phyloP scores from a whole-genome alignment of 2,888 invertebrate genomes.

The Lycophotia porphyrea region DNA sequence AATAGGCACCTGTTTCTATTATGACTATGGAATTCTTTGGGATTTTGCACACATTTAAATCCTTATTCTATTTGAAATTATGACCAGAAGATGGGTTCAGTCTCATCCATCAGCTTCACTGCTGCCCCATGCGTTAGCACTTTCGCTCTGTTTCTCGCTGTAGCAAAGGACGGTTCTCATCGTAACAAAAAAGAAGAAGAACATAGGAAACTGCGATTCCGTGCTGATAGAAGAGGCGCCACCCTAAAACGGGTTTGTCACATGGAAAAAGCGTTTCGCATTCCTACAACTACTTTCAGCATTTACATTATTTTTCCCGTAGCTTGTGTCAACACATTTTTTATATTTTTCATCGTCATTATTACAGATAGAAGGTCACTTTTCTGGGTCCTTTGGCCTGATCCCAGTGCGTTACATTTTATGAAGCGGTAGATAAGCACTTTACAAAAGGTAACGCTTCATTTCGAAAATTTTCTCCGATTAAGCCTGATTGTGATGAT shows the following conservation, averaged over 20 bases:
- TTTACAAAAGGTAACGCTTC: background rate
- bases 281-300: no score
- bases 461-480: no score
- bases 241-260: background rate
- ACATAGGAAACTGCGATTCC: background rate
- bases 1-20: background rate
- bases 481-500: no score
- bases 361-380: no score
- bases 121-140: background rate
- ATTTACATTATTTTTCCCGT: background rate
- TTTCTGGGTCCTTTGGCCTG: background rate
- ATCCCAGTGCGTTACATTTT: no score
- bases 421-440: no score
- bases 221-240: background rate
- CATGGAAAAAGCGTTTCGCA: background rate
- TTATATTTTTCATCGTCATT: background rate
- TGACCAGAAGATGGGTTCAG: no score
- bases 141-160: no score
- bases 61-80: no score
- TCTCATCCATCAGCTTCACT: background rate
- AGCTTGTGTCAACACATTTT: background rate
- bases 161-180: no score
- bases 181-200: no score
- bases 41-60: no score
- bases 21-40: background rate